Percentiles rank a stretch among this genome's conserved stretches.
Conservation (phyloP, 2,888 invertebrate genomes). For the Heliconius charithonia region DNA sequence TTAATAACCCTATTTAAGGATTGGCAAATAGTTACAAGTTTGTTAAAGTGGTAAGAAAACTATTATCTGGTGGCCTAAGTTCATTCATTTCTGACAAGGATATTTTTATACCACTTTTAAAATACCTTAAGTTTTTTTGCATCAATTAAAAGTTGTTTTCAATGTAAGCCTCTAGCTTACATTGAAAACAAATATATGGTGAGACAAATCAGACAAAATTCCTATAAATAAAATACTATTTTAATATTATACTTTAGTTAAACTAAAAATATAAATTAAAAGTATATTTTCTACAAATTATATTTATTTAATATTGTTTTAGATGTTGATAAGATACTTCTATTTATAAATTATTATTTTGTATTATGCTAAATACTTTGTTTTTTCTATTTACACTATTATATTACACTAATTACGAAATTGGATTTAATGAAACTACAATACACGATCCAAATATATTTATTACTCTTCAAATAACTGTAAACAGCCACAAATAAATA, state of each 20-base stretch:
- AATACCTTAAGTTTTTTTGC: too few relatives aligned
- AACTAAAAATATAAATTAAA: neutral
- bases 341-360: too few relatives aligned
- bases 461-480: conserved; percentile 56
- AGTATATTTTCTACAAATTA: neutral
- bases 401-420: neutral
- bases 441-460: conserved; percentile 72
- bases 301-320: neutral
- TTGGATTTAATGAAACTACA: conserved; percentile 57
- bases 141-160: too few relatives aligned
- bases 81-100: too few relatives aligned
- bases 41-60: neutral
- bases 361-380: neutral
- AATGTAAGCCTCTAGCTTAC: too few relatives aligned
- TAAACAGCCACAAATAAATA: conserved; percentile 66
- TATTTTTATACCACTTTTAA: too few relatives aligned
- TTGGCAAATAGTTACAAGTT: neutral
- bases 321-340: neutral
- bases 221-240: too few relatives aligned
- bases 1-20: neutral
- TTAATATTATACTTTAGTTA: too few relatives aligned
- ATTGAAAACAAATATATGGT: too few relatives aligned
- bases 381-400: neutral
- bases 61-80: neutral
- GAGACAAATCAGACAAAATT: too few relatives aligned